Evolutionary conservation across 2,113 vertebrate genomes (phyloP).

Genomic region (Zapus hudsonius): DNA sequence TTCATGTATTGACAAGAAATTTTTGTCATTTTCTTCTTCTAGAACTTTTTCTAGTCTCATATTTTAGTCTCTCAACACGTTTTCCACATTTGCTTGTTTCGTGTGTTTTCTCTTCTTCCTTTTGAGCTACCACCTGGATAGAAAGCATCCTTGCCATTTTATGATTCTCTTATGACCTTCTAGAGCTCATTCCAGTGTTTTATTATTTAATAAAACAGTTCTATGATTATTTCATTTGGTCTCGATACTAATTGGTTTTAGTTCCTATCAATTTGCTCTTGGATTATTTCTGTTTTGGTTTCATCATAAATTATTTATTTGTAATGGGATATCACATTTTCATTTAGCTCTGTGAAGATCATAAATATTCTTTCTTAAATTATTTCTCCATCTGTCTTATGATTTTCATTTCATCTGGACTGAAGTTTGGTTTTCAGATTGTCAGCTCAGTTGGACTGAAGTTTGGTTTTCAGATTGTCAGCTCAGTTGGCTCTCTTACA

Average conservation of each 20-base stretch:
- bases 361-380: slow-evolving; percentile 37
- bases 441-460: neutral
- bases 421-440: slow-evolving; percentile 20
- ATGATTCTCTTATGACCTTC: neutral
- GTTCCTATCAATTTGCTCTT: neutral
- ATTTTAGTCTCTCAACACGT: neutral
- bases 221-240: slow-evolving; percentile 14
- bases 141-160: neutral
- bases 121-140: neutral
- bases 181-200: neutral
- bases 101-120: neutral
- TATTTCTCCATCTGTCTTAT: slow-evolving; percentile 20
- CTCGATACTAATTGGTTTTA: neutral
- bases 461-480: neutral
- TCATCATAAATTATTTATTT: slow-evolving; percentile 39
- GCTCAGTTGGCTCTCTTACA: neutral
- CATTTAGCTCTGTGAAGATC: neutral
- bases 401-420: slow-evolving; percentile 37
- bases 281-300: neutral
- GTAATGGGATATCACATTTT: slow-evolving; percentile 7
- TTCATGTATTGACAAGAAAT: neutral
- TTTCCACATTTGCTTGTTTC: neutral
- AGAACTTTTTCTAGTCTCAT: neutral
- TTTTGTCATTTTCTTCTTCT: neutral
- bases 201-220: slow-evolving; percentile 10